phyloP scores from a whole-genome alignment of 1,140 invertebrate genomes.

The Magallana ariakensis region DNA sequence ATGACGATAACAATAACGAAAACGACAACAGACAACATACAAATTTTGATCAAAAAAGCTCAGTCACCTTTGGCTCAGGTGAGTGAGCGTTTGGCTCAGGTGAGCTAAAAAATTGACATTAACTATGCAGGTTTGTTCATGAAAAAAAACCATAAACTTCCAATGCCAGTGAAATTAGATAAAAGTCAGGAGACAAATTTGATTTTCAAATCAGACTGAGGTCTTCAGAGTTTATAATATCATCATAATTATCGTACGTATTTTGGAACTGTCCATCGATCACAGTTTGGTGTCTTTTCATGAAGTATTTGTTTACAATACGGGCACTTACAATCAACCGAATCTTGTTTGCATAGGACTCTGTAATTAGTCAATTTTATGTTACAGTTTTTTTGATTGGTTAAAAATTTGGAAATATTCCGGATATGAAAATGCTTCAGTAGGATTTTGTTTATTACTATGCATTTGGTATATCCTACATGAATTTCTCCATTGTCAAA shows the following conservation, averaged over 20 bases:
- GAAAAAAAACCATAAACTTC: not conserved
- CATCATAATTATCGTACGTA: not conserved
- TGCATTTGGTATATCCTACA: not conserved
- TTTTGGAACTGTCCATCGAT: not conserved
- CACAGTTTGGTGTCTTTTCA: too few species aligned
- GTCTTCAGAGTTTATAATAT: not conserved
- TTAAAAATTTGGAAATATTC: not conserved
- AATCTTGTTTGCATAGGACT: not conserved
- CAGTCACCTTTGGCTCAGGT: too few species aligned
- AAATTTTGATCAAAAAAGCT: too few species aligned
- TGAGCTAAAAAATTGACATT: not conserved
- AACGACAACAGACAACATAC: too few species aligned
- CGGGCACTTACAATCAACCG: not conserved
- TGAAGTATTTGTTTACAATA: not conserved
- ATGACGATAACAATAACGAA: too few species aligned
- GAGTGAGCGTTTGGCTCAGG: too few species aligned
- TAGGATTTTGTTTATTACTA: not conserved
- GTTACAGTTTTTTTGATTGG: not conserved
- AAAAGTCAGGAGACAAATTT: not conserved
- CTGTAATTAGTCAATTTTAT: not conserved
- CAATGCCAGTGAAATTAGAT: not conserved
- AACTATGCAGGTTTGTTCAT: not conserved
- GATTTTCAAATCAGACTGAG: not conserved
- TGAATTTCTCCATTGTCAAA: not conserved
- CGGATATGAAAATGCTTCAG: slow-evolving; percentile 5